phyloP scores from a whole-genome alignment of 2,888 invertebrate species.

The Scaptomyza tumidula region DNA sequence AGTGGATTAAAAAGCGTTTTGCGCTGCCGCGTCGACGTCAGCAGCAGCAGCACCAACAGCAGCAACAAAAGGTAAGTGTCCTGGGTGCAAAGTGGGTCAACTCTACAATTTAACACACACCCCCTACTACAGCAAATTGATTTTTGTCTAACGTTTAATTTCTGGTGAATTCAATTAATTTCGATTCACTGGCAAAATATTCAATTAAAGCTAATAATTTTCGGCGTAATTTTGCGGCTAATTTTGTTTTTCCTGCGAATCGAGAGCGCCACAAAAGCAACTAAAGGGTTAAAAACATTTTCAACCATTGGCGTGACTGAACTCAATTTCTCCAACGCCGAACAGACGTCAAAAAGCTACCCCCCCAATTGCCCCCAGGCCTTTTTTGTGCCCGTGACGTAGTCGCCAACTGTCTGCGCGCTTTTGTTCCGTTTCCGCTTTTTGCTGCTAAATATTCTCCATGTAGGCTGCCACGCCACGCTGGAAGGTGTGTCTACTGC shows the following conservation, averaged over 20 bases:
- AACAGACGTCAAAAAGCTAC: constrained; percentile 47
- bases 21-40: constrained; percentile 58
- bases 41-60: constrained; percentile 18
- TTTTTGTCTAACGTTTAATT: constrained; percentile 42
- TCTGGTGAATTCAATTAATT: constrained; percentile 66
- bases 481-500: constrained; percentile 64
- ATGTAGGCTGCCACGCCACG: constrained; percentile 38
- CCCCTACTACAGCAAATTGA: constrained; percentile 18
- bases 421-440: constrained; percentile 75
- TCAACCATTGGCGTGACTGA: constrained; percentile 70
- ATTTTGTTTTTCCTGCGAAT: constrained; percentile 69
- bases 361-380: constrained; percentile 15
- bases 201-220: constrained; percentile 69
- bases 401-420: constrained; percentile 61
- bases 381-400: constrained; percentile 42
- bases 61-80: constrained; percentile 46
- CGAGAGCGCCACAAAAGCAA: constrained; percentile 42
- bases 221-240: constrained; percentile 64
- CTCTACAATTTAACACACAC: constrained; percentile 2
- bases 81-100: constrained; percentile 56
- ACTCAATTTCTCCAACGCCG: constrained; percentile 60
- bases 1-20: constrained; percentile 81
- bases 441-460: constrained; percentile 45
- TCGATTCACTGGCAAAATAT: constrained; percentile 49
- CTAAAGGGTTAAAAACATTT: constrained; percentile 58